Evolutionary conservation across 37 sponge, comb jelly and placozoan species (phyloP), one percentile per base, ranked within the genome.

Genomic region (Cliona cf. orientalis): DNA sequence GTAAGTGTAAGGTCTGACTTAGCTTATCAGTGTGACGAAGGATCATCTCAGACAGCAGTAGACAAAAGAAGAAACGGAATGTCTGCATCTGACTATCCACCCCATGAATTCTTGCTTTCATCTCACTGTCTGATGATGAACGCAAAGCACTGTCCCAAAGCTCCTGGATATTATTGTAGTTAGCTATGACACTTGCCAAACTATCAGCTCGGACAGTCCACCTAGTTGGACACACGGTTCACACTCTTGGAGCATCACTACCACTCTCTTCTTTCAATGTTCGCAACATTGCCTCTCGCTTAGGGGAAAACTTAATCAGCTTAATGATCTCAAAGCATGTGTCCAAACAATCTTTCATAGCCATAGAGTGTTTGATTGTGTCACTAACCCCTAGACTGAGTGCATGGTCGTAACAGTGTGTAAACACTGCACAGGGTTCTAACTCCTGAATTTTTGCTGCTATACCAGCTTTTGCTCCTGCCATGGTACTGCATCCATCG

Each of bases 361-460:
- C 43, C n/a, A 23, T 28, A 34, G 70, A 84, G 41, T 72, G 38
- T 61, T 85, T 89, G 66, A 93, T 58, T 5, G 82, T 89, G 78
- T 92, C 93, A 45, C 85, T 80, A 4, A 84, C 89, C 66, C 70
- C 43, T 31, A 92, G 72, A 58, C 83, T 93, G 32, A 89, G 75
- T 32, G 93, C 93, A 80, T 93, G 93, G 23, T 90, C 93, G 81
- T 76, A 93, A 53, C 89, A 89, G 62, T 93, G 90, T 70, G 86
- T 93, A 40, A 81, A 89, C 58, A 89, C 90, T 59, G 90, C 92
- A 65, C 65, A 58, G 46, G 89, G 89, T 80, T 91, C 80, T 39
- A 83, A 25, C 45, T 78, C 68, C 32, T 63, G 25, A n/a, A 87
- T 87, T 49, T 73, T 78, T 28, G 74, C 61, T 45, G 92, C 87